These are phyloP conservation scores for Mionectes olivaceus DNA, from an alignment of 2,797 vertebrate genomes.

Conservation along the genomic window DNA sequence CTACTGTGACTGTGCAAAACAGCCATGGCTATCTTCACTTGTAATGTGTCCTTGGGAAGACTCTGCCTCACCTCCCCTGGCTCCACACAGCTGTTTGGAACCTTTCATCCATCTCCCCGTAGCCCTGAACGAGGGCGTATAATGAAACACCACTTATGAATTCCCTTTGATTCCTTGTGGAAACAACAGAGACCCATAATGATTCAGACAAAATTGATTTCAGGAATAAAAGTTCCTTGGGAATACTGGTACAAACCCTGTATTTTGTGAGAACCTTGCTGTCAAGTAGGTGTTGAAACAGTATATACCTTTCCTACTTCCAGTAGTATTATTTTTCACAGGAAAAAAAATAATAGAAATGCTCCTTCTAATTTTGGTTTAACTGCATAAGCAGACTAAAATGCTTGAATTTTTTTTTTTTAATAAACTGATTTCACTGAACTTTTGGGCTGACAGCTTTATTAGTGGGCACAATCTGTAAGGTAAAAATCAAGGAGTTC, in stretches of 20 bases:
- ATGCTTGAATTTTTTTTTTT: background rate
- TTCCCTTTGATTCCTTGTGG: background rate
- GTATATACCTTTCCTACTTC: background rate
- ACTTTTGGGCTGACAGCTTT: background rate
- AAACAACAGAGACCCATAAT: background rate
- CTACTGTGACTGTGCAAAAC: background rate
- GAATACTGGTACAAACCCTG: background rate
- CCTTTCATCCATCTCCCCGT: background rate
- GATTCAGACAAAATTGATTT: background rate
- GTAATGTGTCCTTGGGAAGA: background rate
- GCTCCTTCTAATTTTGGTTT: background rate
- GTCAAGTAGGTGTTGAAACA: background rate
- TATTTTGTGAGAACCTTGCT: background rate
- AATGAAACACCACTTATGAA: background rate
- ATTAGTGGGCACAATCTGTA: background rate
- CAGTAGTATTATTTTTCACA: background rate
- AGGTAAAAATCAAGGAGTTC: background rate
- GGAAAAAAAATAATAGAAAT: background rate
- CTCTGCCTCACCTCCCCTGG: background rate
- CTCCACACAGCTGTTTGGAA: background rate
- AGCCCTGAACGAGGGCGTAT: background rate
- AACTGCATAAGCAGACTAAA: background rate
- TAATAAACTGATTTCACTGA: background rate
- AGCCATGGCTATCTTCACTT: background rate
- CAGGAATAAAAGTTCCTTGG: background rate